Conservation (phyloP, 2,888 invertebrate species). For the Oasisia sp. region DNA sequence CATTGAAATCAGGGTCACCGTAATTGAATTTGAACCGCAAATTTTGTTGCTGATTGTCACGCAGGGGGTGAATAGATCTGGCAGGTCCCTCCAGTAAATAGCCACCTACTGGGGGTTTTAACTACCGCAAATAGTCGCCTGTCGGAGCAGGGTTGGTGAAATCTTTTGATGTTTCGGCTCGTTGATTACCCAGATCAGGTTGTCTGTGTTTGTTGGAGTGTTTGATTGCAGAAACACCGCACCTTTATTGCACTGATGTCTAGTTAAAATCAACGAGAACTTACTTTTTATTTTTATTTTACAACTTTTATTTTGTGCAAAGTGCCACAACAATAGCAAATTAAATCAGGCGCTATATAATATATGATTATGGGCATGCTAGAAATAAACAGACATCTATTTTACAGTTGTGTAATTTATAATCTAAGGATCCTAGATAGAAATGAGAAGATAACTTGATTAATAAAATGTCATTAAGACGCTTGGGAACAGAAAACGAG, state of each 20-base stretch:
- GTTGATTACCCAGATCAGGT: background rate
- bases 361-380: background rate
- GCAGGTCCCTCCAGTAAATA: background rate
- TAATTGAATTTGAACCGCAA: constrained; percentile 9
- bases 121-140: background rate
- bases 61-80: background rate
- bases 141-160: background rate
- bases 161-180: background rate
- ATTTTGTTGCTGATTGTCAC: background rate
- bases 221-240: background rate
- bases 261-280: background rate
- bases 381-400: background rate
- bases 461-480: background rate
- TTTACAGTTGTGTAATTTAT: background rate
- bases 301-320: background rate
- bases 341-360: no score
- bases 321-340: no score
- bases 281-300: background rate
- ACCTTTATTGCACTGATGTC: background rate
- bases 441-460: background rate
- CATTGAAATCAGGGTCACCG: background rate
- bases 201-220: background rate
- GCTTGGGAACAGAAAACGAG: no score
- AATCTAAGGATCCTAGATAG: background rate
- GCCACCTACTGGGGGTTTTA: background rate